These are phyloP conservation scores for Erpornis zantholeuca DNA, from an alignment of 2,113 vertebrate species.

Conservation along the genomic window DNA sequence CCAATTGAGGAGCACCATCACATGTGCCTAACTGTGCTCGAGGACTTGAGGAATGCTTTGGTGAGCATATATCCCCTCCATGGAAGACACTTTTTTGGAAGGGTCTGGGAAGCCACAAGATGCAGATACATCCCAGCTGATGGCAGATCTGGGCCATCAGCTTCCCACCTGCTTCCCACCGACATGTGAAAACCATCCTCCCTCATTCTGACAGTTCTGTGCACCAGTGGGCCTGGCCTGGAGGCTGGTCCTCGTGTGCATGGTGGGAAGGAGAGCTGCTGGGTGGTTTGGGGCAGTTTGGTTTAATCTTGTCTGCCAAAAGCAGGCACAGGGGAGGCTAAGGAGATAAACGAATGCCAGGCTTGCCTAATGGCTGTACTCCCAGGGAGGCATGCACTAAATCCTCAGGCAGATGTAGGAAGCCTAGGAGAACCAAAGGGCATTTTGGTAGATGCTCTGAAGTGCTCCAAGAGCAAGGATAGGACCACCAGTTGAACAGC, in stretches of 20 bases:
- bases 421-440: background rate
- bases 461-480: background rate
- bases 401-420: background rate
- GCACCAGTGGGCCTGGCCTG: rapidly evolving
- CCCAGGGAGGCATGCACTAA: background rate
- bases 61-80: background rate
- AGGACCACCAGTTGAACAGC: background rate
- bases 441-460: rapidly evolving
- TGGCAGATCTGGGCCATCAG: too few species aligned
- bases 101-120: background rate
- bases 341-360: rapidly evolving
- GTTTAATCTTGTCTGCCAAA: background rate
- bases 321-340: background rate
- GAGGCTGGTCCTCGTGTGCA: rapidly evolving
- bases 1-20: background rate
- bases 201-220: background rate
- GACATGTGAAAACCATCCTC: rapidly evolving
- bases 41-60: background rate
- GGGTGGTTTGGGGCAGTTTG: background rate
- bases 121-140: background rate
- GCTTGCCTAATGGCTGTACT: background rate
- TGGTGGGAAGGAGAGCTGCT: background rate
- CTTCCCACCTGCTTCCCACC: background rate
- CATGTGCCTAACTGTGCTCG: background rate
- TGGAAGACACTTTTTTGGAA: background rate